These are phyloP conservation scores for Thermophis baileyi DNA, from an alignment of 2,113 vertebrate species.

Conservation along the genomic window DNA sequence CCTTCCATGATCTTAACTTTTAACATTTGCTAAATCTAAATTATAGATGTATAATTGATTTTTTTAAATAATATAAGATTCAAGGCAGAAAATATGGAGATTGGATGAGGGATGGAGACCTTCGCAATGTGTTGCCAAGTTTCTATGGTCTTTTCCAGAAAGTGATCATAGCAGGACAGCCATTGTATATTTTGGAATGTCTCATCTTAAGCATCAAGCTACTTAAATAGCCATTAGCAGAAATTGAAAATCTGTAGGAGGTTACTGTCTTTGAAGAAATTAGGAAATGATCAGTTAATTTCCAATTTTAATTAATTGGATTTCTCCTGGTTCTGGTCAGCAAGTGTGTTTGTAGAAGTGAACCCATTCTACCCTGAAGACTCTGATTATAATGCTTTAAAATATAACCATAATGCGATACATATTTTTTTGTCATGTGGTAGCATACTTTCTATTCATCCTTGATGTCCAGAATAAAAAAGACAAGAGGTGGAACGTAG, in stretches of 20 bases:
- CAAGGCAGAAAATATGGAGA: neutral
- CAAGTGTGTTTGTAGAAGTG: neutral
- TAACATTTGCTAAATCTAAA: neutral
- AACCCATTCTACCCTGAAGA: neutral
- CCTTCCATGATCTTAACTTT: neutral
- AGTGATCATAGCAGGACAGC: neutral
- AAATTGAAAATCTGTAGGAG: neutral
- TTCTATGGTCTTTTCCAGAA: neutral
- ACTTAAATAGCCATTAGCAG: neutral
- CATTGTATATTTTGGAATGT: neutral
- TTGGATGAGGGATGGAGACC: neutral
- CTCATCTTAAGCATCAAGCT: neutral
- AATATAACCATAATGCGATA: neutral
- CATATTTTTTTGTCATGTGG: neutral
- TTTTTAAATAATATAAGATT: neutral
- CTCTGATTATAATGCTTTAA: neutral
- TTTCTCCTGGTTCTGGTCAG: neutral
- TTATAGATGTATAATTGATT: neutral
- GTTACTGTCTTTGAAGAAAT: neutral
- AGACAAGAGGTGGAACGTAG: neutral
- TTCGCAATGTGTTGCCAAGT: neutral
- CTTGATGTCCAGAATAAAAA: neutral
- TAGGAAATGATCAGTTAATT: neutral
- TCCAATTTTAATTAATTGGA: slow-evolving; percentile 9
- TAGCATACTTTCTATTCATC: neutral